Evolutionary conservation across 2,888 invertebrate species (phyloP).

Genomic region (Eristalis pertinax): DNA sequence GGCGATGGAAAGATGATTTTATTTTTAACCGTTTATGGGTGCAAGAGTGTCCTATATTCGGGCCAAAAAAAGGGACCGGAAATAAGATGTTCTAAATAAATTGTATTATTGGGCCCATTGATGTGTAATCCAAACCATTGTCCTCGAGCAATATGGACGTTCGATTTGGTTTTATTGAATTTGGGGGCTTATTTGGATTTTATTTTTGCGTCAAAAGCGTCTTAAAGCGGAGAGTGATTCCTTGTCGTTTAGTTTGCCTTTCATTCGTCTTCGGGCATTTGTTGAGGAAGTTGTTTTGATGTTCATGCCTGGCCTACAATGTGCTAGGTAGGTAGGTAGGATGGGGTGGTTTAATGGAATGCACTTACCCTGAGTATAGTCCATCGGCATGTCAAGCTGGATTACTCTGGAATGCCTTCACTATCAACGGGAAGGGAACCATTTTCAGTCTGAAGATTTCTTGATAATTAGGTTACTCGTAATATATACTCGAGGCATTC

Average conservation of each 20-base stretch:
- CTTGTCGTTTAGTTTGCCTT: not conserved
- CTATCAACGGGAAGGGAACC: no score
- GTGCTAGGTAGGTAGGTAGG: not conserved
- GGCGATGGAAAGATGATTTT: not conserved
- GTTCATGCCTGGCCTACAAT: not conserved
- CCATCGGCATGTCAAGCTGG: no score
- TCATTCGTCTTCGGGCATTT: not conserved
- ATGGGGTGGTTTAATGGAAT: no score
- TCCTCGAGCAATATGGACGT: not conserved
- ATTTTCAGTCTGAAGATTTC: no score
- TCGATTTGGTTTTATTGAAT: not conserved
- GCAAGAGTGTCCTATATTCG: not conserved
- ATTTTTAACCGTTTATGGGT: not conserved
- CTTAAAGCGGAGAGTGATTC: not conserved
- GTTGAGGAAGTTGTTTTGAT: not conserved
- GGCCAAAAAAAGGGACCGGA: not conserved
- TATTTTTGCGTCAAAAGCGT: not conserved
- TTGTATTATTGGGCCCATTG: not conserved
- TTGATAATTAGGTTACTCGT: no score
- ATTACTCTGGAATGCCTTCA: no score
- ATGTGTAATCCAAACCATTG: not conserved
- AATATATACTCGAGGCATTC: no score
- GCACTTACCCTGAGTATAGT: no score
- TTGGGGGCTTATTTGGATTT: not conserved
- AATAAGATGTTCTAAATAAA: not conserved